Evolutionary conservation across 2,888 invertebrate species (phyloP), one percentile per base, ranked within the genome.

Genomic region (Podotricha telesiphe): DNA sequence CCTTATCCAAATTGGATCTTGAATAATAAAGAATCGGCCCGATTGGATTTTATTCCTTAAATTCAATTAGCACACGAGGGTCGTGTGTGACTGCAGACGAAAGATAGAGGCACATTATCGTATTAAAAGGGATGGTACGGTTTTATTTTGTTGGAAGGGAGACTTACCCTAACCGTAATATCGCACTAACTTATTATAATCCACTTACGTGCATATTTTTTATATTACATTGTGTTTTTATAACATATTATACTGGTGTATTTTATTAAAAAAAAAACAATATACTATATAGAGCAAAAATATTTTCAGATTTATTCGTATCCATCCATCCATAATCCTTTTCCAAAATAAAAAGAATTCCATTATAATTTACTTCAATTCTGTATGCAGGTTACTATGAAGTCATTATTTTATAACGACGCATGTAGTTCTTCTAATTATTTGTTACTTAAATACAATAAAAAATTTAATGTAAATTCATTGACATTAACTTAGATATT

Each of bases 1-100:
- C 92, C 92, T 93, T 93, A 93, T 93, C 93, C 93, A 93, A 93
- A 93, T 93, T 93, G 93, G 93, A 93, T 93, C 93, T 93, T 93
- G 93, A 93, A 93, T 93, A 93, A 93, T 93, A 93, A 93, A 93
- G 93, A 93, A 93, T 93, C 92, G 90, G 88, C 87, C 88, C 92
- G 93, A 93, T 93, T 93, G 93, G 93, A 93, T 93, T 93, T 93
- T 93, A 93, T 93, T 93, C 92, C 93, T 93, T 93, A 93, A 93
- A 93, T 93, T 93, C 93, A 93, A 93, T 93, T 93, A 93, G 93
- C 92, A 90, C 88, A 89, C 86, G 86, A 90, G 92, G 90, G 89
- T 88, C 87, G 88, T 88, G 86, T 86, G 93, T 91, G 92, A 92
- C 92, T 93, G 93, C 88, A 89, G 86, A 90, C 87, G 90, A 83